Evolutionary conservation across 2,113 vertebrate species (phyloP).

Genomic region (Dasyurus viverrinus): DNA sequence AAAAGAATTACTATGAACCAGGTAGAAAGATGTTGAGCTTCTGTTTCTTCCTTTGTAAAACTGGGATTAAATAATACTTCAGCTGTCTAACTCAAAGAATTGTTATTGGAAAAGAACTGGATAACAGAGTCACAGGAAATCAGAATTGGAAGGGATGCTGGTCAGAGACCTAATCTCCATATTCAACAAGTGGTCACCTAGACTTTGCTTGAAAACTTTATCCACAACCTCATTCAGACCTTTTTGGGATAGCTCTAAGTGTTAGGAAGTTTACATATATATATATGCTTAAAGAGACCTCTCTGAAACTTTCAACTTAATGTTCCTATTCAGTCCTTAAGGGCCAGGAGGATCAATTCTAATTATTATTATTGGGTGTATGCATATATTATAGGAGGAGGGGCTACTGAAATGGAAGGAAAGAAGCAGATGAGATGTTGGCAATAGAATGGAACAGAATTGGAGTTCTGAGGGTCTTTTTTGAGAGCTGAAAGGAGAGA

Average conservation of each 20-base stretch:
- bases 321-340: background rate
- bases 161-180: background rate
- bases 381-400: background rate
- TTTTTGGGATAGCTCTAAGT: background rate
- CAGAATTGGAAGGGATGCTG: background rate
- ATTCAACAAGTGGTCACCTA: background rate
- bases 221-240: background rate
- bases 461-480: background rate
- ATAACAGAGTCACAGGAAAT: background rate
- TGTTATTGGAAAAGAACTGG: background rate
- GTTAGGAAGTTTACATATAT: background rate
- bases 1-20: too few relatives aligned
- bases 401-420: background rate
- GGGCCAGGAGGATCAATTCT: background rate
- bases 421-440: background rate
- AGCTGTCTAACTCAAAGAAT: background rate
- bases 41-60: background rate
- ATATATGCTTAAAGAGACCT: background rate
- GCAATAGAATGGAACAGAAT: background rate
- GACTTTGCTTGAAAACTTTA: background rate
- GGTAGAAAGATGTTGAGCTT: background rate
- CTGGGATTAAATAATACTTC: background rate
- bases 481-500: background rate
- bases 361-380: background rate
- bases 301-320: background rate